Evolutionary conservation across 2,888 invertebrate species (phyloP).

Genomic region (Fragum sueziense): DNA sequence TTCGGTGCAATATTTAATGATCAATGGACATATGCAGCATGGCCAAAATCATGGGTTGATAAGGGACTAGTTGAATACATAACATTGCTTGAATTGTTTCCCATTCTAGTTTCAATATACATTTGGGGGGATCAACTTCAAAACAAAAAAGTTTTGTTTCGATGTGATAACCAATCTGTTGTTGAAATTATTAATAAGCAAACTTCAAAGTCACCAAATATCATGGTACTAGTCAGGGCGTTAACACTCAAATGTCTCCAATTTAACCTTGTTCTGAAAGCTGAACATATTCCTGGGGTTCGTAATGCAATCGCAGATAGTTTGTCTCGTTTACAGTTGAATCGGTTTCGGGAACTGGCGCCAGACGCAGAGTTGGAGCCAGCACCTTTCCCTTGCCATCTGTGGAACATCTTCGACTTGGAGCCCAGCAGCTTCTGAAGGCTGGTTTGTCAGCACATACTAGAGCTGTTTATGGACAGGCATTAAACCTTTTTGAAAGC

Average conservation of each 20-base stretch:
- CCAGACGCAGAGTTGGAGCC: conserved; percentile 30
- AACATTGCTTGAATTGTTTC: conserved; percentile 25
- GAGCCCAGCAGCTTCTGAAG: conserved; percentile 17
- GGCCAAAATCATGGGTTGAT: conserved; percentile 10
- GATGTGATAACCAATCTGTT: conserved; percentile 27
- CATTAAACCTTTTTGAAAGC: conserved; percentile 4
- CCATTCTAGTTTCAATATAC: conserved; percentile 29
- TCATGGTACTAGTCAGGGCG: conserved; percentile 32
- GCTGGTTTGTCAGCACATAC: conserved; percentile 21
- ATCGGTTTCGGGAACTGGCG: conserved; percentile 25
- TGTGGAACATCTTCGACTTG: conserved; percentile 39
- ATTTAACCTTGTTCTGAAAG: conserved; percentile 32
- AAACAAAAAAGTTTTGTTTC: conserved; percentile 27
- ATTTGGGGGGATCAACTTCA: conserved; percentile 28
- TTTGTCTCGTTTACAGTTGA: conserved; percentile 44
- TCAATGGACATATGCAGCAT: neutral
- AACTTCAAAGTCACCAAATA: conserved; percentile 23
- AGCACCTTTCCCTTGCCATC: conserved; percentile 27
- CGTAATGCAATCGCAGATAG: conserved; percentile 25
- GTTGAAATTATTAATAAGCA: conserved; percentile 31
- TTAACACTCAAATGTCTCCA: conserved; percentile 37
- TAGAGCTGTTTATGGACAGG: conserved; percentile 9
- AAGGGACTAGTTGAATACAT: conserved; percentile 15
- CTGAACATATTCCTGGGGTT: conserved; percentile 27
- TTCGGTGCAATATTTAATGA: neutral